Evolutionary conservation across 2,113 vertebrate genomes (phyloP).

Genomic region (Vulpes vulpes): DNA sequence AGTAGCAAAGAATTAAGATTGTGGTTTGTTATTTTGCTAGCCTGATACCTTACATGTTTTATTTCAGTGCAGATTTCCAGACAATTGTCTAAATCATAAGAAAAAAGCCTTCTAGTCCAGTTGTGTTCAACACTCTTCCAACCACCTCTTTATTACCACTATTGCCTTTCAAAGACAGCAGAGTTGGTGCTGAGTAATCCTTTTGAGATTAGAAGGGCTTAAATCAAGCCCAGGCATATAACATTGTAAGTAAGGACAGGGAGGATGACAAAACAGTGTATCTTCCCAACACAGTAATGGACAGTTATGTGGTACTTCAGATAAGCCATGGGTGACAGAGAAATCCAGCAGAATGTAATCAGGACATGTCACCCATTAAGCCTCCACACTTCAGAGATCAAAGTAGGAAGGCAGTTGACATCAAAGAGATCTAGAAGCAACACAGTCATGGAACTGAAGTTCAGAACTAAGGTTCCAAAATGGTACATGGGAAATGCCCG

Average conservation of each 20-base stretch:
- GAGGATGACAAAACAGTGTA: not conserved
- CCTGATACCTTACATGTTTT: not conserved
- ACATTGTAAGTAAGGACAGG: not conserved
- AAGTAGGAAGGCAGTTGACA: not conserved
- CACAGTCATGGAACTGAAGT: not conserved
- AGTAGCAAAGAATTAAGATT: not conserved
- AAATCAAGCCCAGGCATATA: not conserved
- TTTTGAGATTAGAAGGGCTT: constrained; percentile 19
- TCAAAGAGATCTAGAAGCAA: constrained; percentile 26
- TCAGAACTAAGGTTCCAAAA: not conserved
- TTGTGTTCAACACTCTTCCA: not conserved
- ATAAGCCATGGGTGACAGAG: not conserved
- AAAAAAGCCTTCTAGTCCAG: not conserved
- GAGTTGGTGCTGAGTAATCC: not conserved
- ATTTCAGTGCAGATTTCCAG: not conserved
- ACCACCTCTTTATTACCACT: not conserved
- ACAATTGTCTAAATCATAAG: not conserved
- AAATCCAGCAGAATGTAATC: constrained; percentile 19
- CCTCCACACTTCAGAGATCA: constrained; percentile 24
- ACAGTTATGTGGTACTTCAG: not conserved
- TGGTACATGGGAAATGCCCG: not conserved
- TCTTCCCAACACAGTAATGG: not conserved
- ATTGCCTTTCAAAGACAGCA: not conserved
- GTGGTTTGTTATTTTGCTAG: not conserved
- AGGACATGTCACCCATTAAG: not conserved